Evolutionary conservation across 2,797 vertebrate genomes (phyloP).

Genomic region (Tenualosa thibaudeaui): DNA sequence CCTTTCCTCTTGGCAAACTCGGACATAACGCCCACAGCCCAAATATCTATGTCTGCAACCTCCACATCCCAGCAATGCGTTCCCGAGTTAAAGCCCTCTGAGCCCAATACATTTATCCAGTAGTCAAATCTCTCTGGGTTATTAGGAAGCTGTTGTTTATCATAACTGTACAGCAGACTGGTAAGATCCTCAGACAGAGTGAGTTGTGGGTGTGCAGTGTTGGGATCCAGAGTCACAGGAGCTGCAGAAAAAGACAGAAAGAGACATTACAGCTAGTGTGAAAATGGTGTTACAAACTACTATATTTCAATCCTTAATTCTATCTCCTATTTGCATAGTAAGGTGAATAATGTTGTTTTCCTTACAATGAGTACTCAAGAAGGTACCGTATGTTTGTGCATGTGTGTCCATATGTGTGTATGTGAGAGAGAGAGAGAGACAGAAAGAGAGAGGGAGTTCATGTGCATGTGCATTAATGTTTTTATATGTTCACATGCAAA

Average conservation of each 20-base stretch:
- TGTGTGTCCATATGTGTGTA: background rate
- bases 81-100: background rate
- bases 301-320: too few relatives aligned
- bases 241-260: background rate
- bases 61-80: background rate
- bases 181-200: background rate
- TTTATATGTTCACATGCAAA: too few relatives aligned
- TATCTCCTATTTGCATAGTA: background rate
- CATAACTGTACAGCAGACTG: background rate
- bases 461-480: too few relatives aligned
- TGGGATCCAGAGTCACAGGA: slow-evolving; percentile 7
- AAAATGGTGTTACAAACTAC: background rate
- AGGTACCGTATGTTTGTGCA: background rate
- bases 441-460: too few relatives aligned
- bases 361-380: too few relatives aligned
- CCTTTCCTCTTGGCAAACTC: background rate
- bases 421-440: background rate
- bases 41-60: background rate
- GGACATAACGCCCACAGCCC: background rate
- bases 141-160: background rate
- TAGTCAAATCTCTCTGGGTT: background rate
- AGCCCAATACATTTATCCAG: background rate
- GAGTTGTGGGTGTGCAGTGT: slow-evolving; percentile 15
- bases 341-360: too few relatives aligned
- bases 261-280: background rate